These are phyloP conservation scores for Atherinomorus stipes DNA, from an alignment of 2,113 vertebrate genomes.

Conservation along the genomic window DNA sequence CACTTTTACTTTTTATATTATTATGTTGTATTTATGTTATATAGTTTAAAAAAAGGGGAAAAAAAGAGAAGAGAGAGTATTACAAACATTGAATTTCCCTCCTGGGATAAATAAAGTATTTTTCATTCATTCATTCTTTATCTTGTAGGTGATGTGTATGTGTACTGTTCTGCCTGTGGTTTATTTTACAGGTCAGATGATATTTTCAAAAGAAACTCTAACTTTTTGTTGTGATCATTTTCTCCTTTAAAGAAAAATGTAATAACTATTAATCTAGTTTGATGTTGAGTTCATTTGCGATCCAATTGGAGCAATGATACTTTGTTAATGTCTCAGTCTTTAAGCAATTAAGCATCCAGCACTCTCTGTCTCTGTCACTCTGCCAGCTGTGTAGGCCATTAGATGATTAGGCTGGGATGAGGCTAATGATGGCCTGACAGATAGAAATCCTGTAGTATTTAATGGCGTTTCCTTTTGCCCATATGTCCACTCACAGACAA, in stretches of 20 bases:
- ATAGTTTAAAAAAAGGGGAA: too few species aligned
- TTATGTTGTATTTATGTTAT: too few species aligned
- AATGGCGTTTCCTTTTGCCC: constrained; percentile 41
- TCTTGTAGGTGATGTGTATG: not conserved
- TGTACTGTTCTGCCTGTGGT: too few species aligned
- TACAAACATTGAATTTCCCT: too few species aligned
- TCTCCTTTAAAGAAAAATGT: not conserved
- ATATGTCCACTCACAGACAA: constrained; percentile 23
- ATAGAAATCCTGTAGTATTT: constrained; percentile 47
- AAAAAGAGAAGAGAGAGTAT: too few species aligned
- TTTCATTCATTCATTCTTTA: too few species aligned
- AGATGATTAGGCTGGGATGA: constrained; percentile 53
- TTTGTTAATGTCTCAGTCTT: constrained; percentile 33
- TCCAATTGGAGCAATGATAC: constrained; percentile 27
- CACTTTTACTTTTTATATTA: too few species aligned
- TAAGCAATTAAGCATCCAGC: constrained; percentile 28
- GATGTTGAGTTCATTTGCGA: constrained; percentile 17
- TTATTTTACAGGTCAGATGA: not conserved
- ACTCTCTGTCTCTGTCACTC: constrained; percentile 18
- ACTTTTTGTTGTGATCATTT: too few species aligned
- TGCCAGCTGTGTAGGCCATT: constrained; percentile 51
- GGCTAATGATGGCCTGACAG: constrained; percentile 60
- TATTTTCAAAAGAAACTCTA: not conserved
- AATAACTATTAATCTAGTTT: not conserved
- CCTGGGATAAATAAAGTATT: too few species aligned